Percentiles rank a stretch among this genome's conserved stretches.
These are phyloP conservation scores for Caenorhabditis doughertyi DNA, from an alignment of 2,888 invertebrate species.

Conservation along the genomic window DNA sequence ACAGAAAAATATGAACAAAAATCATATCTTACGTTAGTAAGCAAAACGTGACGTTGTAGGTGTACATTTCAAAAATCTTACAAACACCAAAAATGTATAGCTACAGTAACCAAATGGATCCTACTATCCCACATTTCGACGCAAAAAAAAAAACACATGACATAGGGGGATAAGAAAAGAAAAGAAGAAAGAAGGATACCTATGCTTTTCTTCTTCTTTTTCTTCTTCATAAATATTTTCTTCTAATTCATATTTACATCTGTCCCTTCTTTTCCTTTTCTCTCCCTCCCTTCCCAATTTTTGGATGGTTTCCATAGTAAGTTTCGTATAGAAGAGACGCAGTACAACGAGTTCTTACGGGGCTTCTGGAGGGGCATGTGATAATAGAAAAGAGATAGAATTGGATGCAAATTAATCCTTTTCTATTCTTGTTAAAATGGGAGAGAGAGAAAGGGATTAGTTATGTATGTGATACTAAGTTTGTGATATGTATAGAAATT, in stretches of 20 bases:
- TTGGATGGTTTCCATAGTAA: conserved; percentile 58
- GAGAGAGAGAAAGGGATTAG: not conserved
- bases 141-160: not conserved
- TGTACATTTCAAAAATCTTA: too few species aligned
- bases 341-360: conserved; percentile 28
- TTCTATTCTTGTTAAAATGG: conserved; percentile 35
- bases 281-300: not conserved
- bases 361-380: conserved; percentile 50
- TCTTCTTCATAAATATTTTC: conserved; percentile 13
- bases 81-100: too few species aligned
- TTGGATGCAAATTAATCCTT: conserved; percentile 18
- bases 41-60: too few species aligned
- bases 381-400: conserved; percentile 20
- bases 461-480: too few species aligned
- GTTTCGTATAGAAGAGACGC: conserved; percentile 5
- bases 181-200: conserved; percentile 7
- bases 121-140: too few species aligned
- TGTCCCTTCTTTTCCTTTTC: conserved; percentile 25
- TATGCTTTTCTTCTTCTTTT: not conserved
- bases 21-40: too few species aligned
- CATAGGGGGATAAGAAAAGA: not conserved
- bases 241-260: conserved; percentile 62
- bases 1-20: too few species aligned
- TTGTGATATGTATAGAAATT: too few species aligned
- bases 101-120: too few species aligned